These are phyloP conservation scores for Anniella stebbinsi DNA, from an alignment of 2,797 vertebrate species.

Conservation along the genomic window DNA sequence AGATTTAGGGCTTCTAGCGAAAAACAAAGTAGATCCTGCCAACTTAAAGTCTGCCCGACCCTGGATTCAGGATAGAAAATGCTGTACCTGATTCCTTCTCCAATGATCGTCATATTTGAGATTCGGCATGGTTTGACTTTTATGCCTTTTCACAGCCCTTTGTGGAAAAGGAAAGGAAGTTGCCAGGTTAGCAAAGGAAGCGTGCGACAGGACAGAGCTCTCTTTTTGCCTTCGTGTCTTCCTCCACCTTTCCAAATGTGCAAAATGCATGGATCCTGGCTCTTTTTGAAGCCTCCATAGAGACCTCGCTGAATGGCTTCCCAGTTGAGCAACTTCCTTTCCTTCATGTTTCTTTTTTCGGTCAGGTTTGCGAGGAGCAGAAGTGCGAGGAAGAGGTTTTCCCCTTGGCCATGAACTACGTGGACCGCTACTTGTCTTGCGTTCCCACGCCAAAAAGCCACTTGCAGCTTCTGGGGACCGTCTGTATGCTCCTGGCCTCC, in stretches of 20 bases:
- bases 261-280: not conserved
- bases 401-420: constrained; percentile 87
- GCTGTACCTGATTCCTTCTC: not conserved
- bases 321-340: not conserved
- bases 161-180: no score
- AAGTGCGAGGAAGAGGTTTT: constrained; percentile 94
- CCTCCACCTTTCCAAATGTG: not conserved
- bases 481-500: constrained; percentile 93
- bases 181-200: not conserved
- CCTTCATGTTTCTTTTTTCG: not conserved
- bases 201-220: not conserved
- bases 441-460: constrained; percentile 74
- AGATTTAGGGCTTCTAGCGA: no score
- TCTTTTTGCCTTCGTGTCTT: not conserved
- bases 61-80: not conserved
- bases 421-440: constrained; percentile 88
- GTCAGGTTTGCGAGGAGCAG: constrained; percentile 95
- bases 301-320: not conserved
- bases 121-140: not conserved
- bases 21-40: no score
- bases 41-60: no score
- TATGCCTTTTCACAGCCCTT: not conserved
- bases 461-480: constrained; percentile 89
- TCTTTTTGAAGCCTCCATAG: not conserved
- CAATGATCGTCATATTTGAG: not conserved